Evolutionary conservation across 92 coral and sea anemone genomes (phyloP).

Genomic region (Chrysogorgia sp.): DNA sequence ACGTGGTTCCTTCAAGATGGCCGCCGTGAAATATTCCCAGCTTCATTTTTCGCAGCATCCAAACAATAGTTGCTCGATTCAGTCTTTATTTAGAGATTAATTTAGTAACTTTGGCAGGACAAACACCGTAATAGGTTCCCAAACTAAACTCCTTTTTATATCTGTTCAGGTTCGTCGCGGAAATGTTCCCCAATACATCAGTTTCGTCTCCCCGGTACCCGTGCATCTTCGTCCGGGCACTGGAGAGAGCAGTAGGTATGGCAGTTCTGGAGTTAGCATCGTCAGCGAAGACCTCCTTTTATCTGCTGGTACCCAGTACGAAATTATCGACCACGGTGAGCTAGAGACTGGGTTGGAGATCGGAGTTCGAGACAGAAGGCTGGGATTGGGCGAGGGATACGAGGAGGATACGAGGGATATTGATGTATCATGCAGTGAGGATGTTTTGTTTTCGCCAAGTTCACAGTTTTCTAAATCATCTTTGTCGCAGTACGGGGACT

Average conservation of each 20-base stretch:
- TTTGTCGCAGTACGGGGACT: not conserved
- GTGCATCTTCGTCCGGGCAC: slow-evolving; percentile 38
- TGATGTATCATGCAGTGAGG: slow-evolving; percentile 16
- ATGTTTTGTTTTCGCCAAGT: slow-evolving; percentile 9
- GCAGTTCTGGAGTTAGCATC: slow-evolving; percentile 25
- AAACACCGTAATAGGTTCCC: no score
- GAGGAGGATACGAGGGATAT: not conserved
- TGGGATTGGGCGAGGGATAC: not conserved
- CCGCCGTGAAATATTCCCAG: no score
- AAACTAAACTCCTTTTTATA: not conserved
- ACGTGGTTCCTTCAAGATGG: no score
- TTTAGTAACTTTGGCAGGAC: no score
- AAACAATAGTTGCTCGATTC: no score
- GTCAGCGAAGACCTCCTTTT: slow-evolving; percentile 42
- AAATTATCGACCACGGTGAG: slow-evolving; percentile 28
- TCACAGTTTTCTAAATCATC: not conserved
- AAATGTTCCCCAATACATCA: slow-evolving; percentile 77
- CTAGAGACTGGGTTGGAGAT: slow-evolving; percentile 23
- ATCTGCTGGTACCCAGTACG: slow-evolving; percentile 36
- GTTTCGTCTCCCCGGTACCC: slow-evolving; percentile 61
- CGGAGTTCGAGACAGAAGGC: not conserved
- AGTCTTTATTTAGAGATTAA: no score
- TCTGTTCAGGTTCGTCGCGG: slow-evolving; percentile 72
- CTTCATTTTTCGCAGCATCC: no score
- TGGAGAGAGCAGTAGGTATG: slow-evolving; percentile 28